Evolutionary conservation across 2,888 invertebrate species (phyloP).

Genomic region (Synanthedon formicaeformis): DNA sequence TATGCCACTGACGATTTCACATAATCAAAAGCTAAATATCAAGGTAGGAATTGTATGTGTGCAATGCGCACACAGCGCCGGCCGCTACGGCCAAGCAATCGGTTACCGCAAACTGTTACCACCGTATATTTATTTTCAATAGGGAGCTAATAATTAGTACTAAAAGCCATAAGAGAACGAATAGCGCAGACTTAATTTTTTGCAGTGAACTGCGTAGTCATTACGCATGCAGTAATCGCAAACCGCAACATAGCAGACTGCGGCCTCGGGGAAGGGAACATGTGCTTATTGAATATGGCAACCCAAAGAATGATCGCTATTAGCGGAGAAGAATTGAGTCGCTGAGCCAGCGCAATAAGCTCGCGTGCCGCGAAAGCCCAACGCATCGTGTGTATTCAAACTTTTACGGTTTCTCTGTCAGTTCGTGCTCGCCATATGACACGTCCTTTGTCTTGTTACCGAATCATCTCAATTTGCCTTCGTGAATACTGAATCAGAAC

Average conservation of each 20-base stretch:
- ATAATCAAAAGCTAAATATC: conserved; percentile 50
- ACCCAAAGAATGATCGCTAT: conserved; percentile 42
- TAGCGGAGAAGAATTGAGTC: conserved; percentile 32
- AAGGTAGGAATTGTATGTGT: background rate
- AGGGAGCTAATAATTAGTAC: conserved; percentile 27
- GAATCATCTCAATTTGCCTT: no score
- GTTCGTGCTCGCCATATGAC: conserved; percentile 36
- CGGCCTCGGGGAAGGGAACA: conserved; percentile 43
- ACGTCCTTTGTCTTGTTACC: background rate
- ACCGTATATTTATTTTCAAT: conserved; percentile 19
- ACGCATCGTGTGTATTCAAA: conserved; percentile 23
- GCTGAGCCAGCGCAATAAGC: conserved; percentile 28
- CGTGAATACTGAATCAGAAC: no score
- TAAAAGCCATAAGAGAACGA: conserved; percentile 28
- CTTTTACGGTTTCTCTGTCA: conserved; percentile 61
- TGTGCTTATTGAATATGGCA: conserved; percentile 49
- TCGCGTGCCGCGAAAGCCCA: conserved; percentile 12
- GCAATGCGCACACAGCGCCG: conserved; percentile 12
- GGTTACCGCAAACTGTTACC: conserved; percentile 34
- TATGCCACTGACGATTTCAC: conserved; percentile 43
- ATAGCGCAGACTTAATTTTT: conserved; percentile 29
- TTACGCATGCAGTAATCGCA: conserved; percentile 47
- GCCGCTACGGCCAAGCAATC: conserved; percentile 5
- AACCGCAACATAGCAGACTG: conserved; percentile 52
- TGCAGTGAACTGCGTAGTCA: conserved; percentile 26